Percentiles rank a stretch among this genome's conserved stretches.
Conservation (phyloP, 2,888 invertebrate species). For the Campoplex nolae region DNA sequence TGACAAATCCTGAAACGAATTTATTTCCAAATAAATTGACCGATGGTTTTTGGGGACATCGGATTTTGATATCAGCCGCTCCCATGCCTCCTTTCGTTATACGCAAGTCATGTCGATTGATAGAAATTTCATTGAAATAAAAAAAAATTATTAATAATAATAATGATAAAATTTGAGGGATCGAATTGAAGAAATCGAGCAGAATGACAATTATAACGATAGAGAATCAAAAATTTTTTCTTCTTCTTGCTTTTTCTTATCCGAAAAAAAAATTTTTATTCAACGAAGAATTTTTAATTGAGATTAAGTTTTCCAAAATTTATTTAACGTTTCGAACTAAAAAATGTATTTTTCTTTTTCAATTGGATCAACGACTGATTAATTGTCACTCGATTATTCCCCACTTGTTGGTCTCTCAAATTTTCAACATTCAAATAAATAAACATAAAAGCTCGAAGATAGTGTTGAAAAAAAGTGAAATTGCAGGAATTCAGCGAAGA, state of each 20-base stretch:
- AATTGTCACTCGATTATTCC: background rate
- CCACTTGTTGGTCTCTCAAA: background rate
- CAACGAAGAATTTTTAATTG: background rate
- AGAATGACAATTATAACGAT: background rate
- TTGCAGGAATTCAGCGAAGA: constrained; percentile 80
- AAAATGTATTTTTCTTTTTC: background rate
- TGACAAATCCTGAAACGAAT: constrained; percentile 87
- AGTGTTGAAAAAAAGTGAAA: constrained; percentile 6
- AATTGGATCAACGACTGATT: background rate
- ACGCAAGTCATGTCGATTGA: constrained; percentile 85
- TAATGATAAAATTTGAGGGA: background rate
- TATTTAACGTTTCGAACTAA: too few relatives aligned
- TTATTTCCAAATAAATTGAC: constrained; percentile 90
- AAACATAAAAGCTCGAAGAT: background rate
- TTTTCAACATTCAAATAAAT: background rate
- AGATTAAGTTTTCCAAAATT: too few relatives aligned
- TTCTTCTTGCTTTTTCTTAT: background rate
- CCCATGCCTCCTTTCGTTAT: constrained; percentile 91
- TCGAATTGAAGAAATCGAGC: background rate
- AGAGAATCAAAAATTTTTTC: background rate
- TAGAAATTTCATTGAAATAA: background rate
- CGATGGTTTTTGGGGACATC: constrained; percentile 90
- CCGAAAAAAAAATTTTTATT: background rate
- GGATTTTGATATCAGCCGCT: constrained; percentile 89
- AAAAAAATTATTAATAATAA: too few relatives aligned